phyloP scores from a whole-genome alignment of 2,797 vertebrate genomes.

The Dendrocincla fuliginosa region DNA sequence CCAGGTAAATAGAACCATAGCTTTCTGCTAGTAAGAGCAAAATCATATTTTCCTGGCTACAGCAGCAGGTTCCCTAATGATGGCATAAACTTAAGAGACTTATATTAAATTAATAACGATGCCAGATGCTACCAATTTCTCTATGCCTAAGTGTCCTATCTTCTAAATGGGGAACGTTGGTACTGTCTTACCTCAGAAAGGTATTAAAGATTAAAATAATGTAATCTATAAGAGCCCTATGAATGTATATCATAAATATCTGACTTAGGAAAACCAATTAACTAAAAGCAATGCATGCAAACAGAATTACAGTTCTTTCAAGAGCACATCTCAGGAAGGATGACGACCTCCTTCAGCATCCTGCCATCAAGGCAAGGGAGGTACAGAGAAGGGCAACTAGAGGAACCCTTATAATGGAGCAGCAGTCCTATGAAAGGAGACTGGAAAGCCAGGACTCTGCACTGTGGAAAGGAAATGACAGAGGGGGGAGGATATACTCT shows the following conservation, averaged over 20 bases:
- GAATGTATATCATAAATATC: background rate
- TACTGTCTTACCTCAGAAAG: background rate
- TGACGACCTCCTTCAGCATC: background rate
- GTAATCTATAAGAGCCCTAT: background rate
- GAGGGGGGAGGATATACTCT: background rate
- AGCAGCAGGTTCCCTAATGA: background rate
- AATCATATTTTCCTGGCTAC: background rate
- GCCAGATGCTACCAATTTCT: constrained; percentile 6
- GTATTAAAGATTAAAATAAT: background rate
- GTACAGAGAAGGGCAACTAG: background rate
- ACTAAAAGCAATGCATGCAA: background rate
- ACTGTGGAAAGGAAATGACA: background rate
- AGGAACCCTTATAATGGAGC: background rate
- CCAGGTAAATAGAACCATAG: background rate
- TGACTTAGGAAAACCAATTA: background rate
- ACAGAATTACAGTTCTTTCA: background rate
- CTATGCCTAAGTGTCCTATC: background rate
- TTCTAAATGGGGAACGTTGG: background rate
- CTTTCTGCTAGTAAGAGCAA: background rate
- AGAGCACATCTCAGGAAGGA: background rate
- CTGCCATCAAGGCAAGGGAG: background rate
- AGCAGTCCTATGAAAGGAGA: background rate
- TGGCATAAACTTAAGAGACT: background rate
- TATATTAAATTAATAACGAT: background rate
- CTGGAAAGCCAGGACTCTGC: background rate